Evolutionary conservation across 2,797 vertebrate species (phyloP).

Genomic region (Syndactyla subalaris): DNA sequence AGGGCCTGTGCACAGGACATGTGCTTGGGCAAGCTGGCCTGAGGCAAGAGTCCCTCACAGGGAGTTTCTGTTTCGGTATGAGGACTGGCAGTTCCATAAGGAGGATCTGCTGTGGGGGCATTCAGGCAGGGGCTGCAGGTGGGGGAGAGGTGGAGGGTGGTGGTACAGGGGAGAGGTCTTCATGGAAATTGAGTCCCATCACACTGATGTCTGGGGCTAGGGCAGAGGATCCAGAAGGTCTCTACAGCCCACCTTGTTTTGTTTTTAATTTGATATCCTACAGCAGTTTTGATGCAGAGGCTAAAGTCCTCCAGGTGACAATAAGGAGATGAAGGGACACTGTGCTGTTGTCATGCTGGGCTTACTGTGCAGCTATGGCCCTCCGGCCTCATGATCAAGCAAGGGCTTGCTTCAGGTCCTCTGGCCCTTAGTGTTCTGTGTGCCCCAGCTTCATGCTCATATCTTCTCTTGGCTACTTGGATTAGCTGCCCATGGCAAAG

Average conservation of each 20-base stretch:
- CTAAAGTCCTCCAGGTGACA: neutral
- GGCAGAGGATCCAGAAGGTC: neutral
- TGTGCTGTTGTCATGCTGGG: neutral
- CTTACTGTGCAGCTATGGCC: neutral
- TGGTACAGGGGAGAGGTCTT: neutral
- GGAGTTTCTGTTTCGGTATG: neutral
- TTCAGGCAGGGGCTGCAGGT: neutral
- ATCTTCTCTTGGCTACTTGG: neutral
- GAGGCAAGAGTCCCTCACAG: neutral
- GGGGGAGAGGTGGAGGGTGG: neutral
- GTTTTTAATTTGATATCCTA: neutral
- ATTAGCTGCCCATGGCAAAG: neutral
- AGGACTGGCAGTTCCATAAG: neutral
- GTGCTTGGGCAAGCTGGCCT: neutral
- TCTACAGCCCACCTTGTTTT: neutral
- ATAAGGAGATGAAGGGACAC: neutral
- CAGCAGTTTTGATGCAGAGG: fast-evolving
- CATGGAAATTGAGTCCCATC: neutral
- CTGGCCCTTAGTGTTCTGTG: neutral
- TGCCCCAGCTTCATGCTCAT: fast-evolving
- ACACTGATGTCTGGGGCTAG: neutral
- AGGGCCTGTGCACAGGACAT: fast-evolving
- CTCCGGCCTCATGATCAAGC: neutral
- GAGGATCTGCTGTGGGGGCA: neutral
- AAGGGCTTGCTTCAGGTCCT: neutral